Base-by-base conservation (phyloP, 1,140 invertebrate genomes). In the Ditylenchus dipsaci region DNA sequence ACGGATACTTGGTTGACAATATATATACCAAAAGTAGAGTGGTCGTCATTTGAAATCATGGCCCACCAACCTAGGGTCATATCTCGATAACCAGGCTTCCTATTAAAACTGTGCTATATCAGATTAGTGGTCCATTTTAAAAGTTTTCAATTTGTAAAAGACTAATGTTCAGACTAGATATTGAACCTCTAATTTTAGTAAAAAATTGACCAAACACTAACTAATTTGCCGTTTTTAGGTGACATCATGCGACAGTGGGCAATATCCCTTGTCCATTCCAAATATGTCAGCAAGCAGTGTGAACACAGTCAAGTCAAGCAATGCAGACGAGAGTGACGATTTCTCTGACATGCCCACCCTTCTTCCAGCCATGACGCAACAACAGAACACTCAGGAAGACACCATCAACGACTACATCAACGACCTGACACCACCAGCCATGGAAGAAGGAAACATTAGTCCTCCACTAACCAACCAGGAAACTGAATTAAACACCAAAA, bases 271-370 rank as follows among this genome's bases (percentile, higher is more conserved):
- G n/a, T 53, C 59, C 26, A 61, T 30, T 13, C 30, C 0, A 26
- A 33, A 33, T 27, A 61, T 26, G 59, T 61, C 59, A 11, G 59
- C 19, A 15, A 21, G 43, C 21, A 65, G 53, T 30, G 42, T 29
- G 9, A 19, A 53, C 47, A 42, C 43, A 3, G 49, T 53, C n/a
- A 53, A 53, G 49, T 53, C 49, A 29, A 75, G 26, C 72, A 69
- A 30, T 61, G 68, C 17, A 17, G 74, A 75, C 15, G n/a, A 63
- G n/a, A 27, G n/a, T 29, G 42, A 29, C n/a, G 75, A 76, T 43
- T 76, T 72, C 33, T 75, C 70, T 38, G 75, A 76, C 61, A 76
- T 76, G 75, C 75, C 75, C 13, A 76, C 65, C 19, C 53, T 76
- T 23, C 42, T 79, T 21, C 74, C 66, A 5, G 77, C 57, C 17